phyloP scores from a whole-genome alignment of 2,888 invertebrate species.

The Pyrgus malvae region DNA sequence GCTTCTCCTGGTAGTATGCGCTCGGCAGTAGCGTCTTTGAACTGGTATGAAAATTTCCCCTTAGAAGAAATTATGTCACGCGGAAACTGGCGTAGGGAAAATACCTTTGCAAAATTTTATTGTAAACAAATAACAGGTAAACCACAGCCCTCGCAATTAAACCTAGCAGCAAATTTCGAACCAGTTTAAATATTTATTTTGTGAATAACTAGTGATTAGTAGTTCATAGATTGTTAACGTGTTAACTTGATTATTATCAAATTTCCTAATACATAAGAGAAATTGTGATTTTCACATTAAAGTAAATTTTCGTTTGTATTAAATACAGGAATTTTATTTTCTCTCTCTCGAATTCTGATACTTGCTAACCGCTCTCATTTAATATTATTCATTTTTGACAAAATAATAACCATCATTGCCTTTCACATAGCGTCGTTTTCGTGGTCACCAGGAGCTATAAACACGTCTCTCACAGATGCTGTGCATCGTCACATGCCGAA shows the following conservation, averaged over 20 bases:
- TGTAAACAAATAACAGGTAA: neutral
- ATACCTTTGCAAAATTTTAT: neutral
- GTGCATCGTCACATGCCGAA: constrained; percentile 19
- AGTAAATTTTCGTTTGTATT: neutral
- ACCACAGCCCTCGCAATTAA: neutral
- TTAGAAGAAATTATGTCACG: neutral
- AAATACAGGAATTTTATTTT: neutral
- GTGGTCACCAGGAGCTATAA: constrained; percentile 28
- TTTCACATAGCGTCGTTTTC: neutral
- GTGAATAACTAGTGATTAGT: neutral
- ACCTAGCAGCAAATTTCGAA: neutral
- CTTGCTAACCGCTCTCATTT: too few relatives aligned
- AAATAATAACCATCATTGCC: too few relatives aligned
- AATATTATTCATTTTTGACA: too few relatives aligned
- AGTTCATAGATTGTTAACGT: too few relatives aligned
- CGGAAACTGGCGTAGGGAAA: neutral
- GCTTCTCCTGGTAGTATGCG: neutral
- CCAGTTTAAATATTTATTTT: neutral
- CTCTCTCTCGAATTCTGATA: too few relatives aligned
- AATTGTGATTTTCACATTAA: too few relatives aligned
- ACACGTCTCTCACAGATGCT: constrained; percentile 27
- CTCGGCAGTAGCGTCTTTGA: neutral
- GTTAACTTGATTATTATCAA: too few relatives aligned
- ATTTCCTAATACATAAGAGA: too few relatives aligned
- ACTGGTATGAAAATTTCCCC: neutral